Evolutionary conservation across 2,797 vertebrate genomes (phyloP).

Genomic region (Centropyge bicolor): DNA sequence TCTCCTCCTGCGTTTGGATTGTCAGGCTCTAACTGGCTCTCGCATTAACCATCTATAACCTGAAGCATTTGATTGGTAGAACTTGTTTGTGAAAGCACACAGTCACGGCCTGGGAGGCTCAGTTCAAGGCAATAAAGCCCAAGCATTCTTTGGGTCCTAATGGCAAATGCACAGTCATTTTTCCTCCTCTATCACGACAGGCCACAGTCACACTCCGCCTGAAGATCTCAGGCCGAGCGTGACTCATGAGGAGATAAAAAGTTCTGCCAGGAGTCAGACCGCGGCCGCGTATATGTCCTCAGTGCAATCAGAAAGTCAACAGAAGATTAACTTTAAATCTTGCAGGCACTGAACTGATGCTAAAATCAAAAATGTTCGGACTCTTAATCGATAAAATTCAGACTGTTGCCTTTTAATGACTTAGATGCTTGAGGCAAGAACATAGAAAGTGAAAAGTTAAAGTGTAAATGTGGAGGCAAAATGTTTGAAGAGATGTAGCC

Average conservation of each 20-base stretch:
- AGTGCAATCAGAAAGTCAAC: conserved; percentile 28
- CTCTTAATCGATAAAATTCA: conserved; percentile 13
- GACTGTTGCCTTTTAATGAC: conserved; percentile 36
- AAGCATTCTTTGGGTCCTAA: conserved; percentile 30
- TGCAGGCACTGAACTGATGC: conserved; percentile 7
- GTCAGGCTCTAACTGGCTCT: conserved; percentile 39
- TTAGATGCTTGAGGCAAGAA: conserved; percentile 23
- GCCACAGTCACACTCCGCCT: conserved; percentile 47
- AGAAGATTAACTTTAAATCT: conserved; percentile 37
- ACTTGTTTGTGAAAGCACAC: conserved; percentile 29
- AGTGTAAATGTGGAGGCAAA: conserved; percentile 15
- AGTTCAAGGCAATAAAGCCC: conserved; percentile 47
- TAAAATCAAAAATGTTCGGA: conserved; percentile 17
- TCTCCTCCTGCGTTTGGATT: conserved; percentile 26
- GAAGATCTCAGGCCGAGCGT: conserved; percentile 39
- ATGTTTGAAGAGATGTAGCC: conserved; percentile 4
- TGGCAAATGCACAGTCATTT: conserved; percentile 58
- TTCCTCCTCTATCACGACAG: conserved; percentile 60
- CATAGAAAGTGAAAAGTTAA: conserved; percentile 3
- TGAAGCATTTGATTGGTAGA: conserved; percentile 33
- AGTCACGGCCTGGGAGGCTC: conserved; percentile 32
- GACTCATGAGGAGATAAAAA: conserved; percentile 59
- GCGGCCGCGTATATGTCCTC: conserved; percentile 13
- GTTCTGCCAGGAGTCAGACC: conserved; percentile 27
- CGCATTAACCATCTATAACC: conserved; percentile 43